A percentile compares a stretch with the other conserved stretches of the same genome.
Conservation (phyloP, 2,797 vertebrate genomes). For the Epinephelus coioides region DNA sequence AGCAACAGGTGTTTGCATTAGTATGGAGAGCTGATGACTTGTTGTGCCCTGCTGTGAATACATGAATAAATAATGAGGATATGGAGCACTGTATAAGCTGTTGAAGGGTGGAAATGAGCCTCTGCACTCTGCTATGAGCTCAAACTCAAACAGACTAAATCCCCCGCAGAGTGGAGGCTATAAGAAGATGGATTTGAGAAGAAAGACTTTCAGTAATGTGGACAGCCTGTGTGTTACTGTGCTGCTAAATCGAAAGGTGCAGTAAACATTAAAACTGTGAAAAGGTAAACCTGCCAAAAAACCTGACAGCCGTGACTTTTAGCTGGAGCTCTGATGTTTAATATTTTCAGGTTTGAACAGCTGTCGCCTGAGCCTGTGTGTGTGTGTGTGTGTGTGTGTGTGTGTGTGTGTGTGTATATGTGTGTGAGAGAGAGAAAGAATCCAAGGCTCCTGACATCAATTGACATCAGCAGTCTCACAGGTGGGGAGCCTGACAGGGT, state of each 20-base stretch:
- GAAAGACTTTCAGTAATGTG: slow-evolving; percentile 17
- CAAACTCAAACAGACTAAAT: slow-evolving; percentile 47
- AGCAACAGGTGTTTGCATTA: slow-evolving; percentile 66
- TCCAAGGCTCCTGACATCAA: slow-evolving; percentile 38
- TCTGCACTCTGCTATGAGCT: slow-evolving; percentile 35
- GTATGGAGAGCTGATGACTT: slow-evolving; percentile 42
- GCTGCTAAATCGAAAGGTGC: slow-evolving; percentile 10
- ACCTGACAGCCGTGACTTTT: slow-evolving; percentile 38
- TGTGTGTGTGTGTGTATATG: background rate
- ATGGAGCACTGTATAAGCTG: slow-evolving; percentile 24
- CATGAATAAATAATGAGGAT: slow-evolving; percentile 69
- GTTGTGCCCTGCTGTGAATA: slow-evolving; percentile 45
- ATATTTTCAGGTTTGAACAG: slow-evolving; percentile 30
- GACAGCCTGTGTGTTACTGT: slow-evolving; percentile 11
- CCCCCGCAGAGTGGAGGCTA: slow-evolving; percentile 40
- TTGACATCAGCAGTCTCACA: slow-evolving; percentile 22
- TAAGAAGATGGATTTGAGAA: slow-evolving; percentile 22
- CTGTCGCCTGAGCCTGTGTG: background rate
- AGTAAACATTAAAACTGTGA: slow-evolving; percentile 4
- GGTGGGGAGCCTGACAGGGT: slow-evolving; percentile 33
- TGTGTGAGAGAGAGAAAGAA: background rate
- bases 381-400: background rate
- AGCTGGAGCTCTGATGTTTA: slow-evolving; percentile 6
- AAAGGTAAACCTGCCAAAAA: slow-evolving; percentile 24
- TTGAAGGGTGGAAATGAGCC: slow-evolving; percentile 56